Percentiles rank a stretch among this genome's conserved stretches.
These are phyloP conservation scores for Entomobrya multifasciata DNA, from an alignment of 2,888 invertebrate genomes.

Conservation along the genomic window DNA sequence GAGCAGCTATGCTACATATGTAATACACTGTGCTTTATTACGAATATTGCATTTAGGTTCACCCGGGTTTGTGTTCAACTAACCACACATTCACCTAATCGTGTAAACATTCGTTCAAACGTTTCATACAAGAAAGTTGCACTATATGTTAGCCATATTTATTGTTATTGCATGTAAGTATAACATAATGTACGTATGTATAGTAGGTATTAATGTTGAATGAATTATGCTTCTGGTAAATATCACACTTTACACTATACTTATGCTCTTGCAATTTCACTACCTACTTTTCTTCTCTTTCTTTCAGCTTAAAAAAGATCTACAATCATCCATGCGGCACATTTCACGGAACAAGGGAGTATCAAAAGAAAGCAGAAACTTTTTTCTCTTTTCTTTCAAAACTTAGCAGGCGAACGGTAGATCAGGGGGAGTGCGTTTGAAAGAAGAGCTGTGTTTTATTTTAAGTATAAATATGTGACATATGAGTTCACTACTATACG, in stretches of 20 bases:
- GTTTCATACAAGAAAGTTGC: constrained; percentile 15
- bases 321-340: constrained; percentile 40
- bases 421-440: too few relatives aligned
- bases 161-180: background rate
- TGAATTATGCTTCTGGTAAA: background rate
- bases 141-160: constrained; percentile 8
- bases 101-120: constrained; percentile 27
- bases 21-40: too few relatives aligned
- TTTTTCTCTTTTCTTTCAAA: constrained; percentile 16
- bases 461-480: background rate
- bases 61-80: constrained; percentile 12
- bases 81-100: constrained; percentile 30
- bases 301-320: constrained; percentile 4
- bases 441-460: constrained; percentile 30
- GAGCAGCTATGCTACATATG: too few relatives aligned
- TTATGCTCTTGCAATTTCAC: constrained; percentile 9
- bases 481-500: too few relatives aligned
- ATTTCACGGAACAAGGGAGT: constrained; percentile 45
- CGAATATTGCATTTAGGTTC: background rate
- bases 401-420: background rate
- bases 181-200: background rate
- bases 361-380: constrained; percentile 2
- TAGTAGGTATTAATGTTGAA: background rate
- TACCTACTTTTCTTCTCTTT: background rate
- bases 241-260: too few relatives aligned